A percentile compares a stretch with the other conserved stretches of the same genome.
Conservation (phyloP, 1,140 invertebrate genomes). For the Diprion similis region DNA sequence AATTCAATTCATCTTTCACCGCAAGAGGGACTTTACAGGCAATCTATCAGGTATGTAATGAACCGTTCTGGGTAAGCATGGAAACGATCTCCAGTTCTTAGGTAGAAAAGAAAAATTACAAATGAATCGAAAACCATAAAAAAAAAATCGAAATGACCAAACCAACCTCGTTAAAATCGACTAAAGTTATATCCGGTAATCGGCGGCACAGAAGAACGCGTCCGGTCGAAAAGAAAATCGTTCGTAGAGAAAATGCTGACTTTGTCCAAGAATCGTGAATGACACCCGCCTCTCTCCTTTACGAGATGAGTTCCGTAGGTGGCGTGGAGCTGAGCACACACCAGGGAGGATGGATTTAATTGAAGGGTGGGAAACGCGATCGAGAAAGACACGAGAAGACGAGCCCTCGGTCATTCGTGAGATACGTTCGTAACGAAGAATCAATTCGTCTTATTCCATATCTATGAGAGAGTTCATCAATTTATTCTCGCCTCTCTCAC, state of each 20-base stretch:
- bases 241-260: neutral
- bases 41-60: too few relatives aligned
- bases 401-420: neutral
- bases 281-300: neutral
- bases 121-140: too few relatives aligned
- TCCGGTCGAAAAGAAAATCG: neutral
- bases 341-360: neutral
- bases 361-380: neutral
- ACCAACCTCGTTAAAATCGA: neutral
- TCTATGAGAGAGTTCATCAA: neutral
- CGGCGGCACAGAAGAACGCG: neutral
- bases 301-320: neutral
- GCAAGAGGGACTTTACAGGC: too few relatives aligned
- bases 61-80: too few relatives aligned
- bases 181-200: neutral
- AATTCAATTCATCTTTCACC: too few relatives aligned
- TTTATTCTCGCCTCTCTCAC: neutral
- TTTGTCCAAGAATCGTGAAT: neutral
- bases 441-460: neutral
- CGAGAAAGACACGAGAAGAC: neutral
- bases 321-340: neutral
- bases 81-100: too few relatives aligned
- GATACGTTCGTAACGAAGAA: neutral
- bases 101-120: too few relatives aligned
- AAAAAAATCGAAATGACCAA: too few relatives aligned